phyloP scores from a whole-genome alignment of 2,888 invertebrate species.

The Sipunculus nudus region DNA sequence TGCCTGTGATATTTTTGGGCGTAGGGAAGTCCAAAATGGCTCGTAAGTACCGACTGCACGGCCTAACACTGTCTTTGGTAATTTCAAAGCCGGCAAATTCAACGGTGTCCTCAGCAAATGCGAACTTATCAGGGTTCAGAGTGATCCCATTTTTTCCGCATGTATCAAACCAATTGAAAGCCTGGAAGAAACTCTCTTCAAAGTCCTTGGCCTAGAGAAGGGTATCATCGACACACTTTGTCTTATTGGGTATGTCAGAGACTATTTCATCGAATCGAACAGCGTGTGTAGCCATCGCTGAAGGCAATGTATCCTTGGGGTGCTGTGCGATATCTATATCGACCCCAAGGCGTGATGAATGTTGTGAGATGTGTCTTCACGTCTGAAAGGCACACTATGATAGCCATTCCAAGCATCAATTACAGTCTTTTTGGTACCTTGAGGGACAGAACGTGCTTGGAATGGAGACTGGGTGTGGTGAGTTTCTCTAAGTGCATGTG shows the following conservation, averaged over 20 bases:
- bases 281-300: conserved; percentile 42
- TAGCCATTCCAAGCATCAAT: conserved; percentile 36
- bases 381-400: too few relatives aligned
- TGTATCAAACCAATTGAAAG: too few relatives aligned
- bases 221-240: too few relatives aligned
- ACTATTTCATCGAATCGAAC: conserved; percentile 38
- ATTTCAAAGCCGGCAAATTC: conserved; percentile 47
- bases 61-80: conserved; percentile 33
- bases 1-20: conserved; percentile 38
- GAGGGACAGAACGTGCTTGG: conserved; percentile 41
- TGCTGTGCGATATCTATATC: too few relatives aligned
- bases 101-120: conserved; percentile 33
- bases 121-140: conserved; percentile 46
- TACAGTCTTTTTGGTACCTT: conserved; percentile 36
- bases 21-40: conserved; percentile 41
- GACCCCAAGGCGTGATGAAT: too few relatives aligned
- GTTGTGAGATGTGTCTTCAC: too few relatives aligned
- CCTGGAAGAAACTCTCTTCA: too few relatives aligned
- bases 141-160: conserved; percentile 40
- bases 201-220: too few relatives aligned
- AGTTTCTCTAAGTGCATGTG: conserved; percentile 38
- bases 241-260: too few relatives aligned
- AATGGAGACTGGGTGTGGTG: conserved; percentile 42
- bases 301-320: too few relatives aligned
- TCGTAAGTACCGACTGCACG: conserved; percentile 36